A percentile compares a stretch with the other conserved stretches of the same genome.
Conservation (phyloP, 2,888 invertebrate genomes). For the Cheiracanthium punctorium region DNA sequence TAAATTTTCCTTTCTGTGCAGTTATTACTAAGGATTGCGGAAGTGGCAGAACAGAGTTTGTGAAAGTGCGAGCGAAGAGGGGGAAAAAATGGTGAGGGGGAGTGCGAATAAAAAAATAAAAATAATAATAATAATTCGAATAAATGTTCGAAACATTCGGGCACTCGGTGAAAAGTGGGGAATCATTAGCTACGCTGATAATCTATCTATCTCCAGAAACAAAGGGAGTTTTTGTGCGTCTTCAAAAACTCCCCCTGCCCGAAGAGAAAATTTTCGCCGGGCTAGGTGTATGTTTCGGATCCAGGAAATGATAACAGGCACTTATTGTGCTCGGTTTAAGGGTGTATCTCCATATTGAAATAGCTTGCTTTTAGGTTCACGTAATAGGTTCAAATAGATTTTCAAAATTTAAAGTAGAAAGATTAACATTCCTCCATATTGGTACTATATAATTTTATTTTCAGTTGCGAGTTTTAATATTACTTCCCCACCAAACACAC, state of each 20-base stretch:
- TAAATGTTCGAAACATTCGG: background rate
- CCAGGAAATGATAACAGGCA: conserved; percentile 9
- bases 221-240: conserved; percentile 31
- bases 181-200: conserved; percentile 54
- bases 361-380: background rate
- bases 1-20: conserved; percentile 15
- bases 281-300: conserved; percentile 11
- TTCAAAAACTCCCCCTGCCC: background rate
- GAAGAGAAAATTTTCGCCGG: conserved; percentile 2
- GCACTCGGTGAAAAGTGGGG: conserved; percentile 30
- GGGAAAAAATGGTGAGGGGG: background rate
- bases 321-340: background rate
- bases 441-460: too few species aligned
- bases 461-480: too few species aligned
- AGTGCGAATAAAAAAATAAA: background rate
- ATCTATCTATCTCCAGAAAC: conserved; percentile 41
- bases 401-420: too few species aligned
- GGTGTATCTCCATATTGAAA: background rate
- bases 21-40: background rate
- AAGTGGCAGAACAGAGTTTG: conserved; percentile 5
- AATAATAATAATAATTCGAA: background rate
- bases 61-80: background rate
- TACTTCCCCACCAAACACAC: too few species aligned
- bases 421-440: too few species aligned
- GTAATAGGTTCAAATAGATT: too few species aligned